phyloP scores from a whole-genome alignment of 2,797 vertebrate species.

The Nyctalus aviator region DNA sequence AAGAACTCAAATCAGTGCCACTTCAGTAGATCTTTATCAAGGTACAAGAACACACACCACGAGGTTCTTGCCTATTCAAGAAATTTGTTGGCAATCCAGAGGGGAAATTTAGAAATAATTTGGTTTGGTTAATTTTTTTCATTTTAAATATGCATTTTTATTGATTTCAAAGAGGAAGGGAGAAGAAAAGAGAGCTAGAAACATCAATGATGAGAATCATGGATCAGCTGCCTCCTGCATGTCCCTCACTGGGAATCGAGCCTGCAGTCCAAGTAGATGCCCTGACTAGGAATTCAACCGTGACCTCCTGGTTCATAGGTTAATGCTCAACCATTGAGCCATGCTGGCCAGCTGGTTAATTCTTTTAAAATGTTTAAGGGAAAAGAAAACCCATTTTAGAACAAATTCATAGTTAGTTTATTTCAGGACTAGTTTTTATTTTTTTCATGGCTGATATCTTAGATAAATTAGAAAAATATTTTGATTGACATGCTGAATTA shows the following conservation, averaged over 20 bases:
- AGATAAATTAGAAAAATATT: neutral
- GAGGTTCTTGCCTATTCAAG: neutral
- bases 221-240: too few relatives aligned
- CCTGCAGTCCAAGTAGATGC: too few relatives aligned
- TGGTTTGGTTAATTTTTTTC: neutral
- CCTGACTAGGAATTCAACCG: too few relatives aligned
- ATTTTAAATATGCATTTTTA: too few relatives aligned
- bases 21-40: slow-evolving; percentile 63
- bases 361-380: neutral
- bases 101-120: slow-evolving; percentile 39
- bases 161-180: too few relatives aligned
- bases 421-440: neutral
- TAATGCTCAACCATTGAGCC: too few relatives aligned
- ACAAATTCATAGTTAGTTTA: slow-evolving; percentile 32
- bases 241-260: too few relatives aligned
- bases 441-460: neutral
- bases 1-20: slow-evolving; percentile 7
- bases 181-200: too few relatives aligned
- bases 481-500: slow-evolving; percentile 37
- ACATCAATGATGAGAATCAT: too few relatives aligned
- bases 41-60: neutral
- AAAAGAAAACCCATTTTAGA: slow-evolving; percentile 37
- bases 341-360: neutral
- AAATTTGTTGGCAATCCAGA: slow-evolving; percentile 28
- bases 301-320: too few relatives aligned